Percentiles rank a stretch among this genome's conserved stretches.
These are phyloP conservation scores for Spisula subtruncata DNA, from an alignment of 2,888 invertebrate genomes.

Conservation along the genomic window DNA sequence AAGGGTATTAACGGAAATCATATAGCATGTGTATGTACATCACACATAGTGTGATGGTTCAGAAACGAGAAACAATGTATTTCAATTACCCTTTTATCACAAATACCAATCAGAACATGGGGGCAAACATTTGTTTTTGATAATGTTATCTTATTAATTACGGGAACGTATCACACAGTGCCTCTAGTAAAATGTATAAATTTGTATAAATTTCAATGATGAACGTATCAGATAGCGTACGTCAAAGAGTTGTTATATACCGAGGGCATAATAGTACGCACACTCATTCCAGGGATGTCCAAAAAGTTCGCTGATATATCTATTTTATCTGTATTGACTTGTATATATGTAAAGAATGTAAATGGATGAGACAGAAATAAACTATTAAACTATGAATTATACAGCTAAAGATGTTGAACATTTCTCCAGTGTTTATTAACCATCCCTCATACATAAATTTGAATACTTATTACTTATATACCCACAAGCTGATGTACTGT, in stretches of 20 bases:
- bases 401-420: background rate
- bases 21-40: too few species aligned
- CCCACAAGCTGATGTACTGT: background rate
- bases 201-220: constrained; percentile 53
- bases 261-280: background rate
- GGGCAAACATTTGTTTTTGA: constrained; percentile 8
- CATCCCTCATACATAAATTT: constrained; percentile 7
- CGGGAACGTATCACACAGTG: background rate
- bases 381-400: too few species aligned
- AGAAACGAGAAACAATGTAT: background rate
- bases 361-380: too few species aligned
- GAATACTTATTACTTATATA: background rate
- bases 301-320: too few species aligned
- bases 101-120: background rate
- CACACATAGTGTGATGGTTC: too few species aligned
- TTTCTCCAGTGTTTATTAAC: background rate
- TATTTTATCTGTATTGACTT: too few species aligned
- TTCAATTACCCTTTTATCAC: constrained; percentile 10
- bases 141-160: constrained; percentile 38
- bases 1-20: too few species aligned
- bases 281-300: background rate
- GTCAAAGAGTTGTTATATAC: background rate
- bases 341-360: too few species aligned
- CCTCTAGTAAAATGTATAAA: constrained; percentile 25
- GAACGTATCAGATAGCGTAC: constrained; percentile 26